Evolutionary conservation across 2,113 vertebrate species (phyloP).

Genomic region (Pelodiscus sinensis): DNA sequence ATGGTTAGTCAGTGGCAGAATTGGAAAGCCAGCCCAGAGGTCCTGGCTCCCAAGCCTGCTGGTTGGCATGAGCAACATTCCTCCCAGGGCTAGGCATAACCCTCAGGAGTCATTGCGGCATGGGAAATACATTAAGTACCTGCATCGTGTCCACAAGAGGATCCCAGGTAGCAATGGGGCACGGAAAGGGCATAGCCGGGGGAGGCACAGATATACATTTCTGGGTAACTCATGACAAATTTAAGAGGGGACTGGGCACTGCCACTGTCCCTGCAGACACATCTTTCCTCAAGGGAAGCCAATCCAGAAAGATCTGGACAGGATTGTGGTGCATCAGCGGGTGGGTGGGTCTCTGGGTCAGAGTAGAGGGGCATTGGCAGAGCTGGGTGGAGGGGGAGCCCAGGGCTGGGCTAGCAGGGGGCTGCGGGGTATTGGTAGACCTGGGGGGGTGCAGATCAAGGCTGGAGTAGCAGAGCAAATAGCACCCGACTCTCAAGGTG

Average conservation of each 20-base stretch:
- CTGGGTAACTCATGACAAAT: not conserved
- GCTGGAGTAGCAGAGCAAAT: too few relatives aligned
- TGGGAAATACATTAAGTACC: not conserved
- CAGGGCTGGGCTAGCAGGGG: not conserved
- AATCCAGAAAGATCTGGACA: not conserved
- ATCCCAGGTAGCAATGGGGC: not conserved
- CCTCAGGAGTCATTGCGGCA: not conserved
- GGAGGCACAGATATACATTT: not conserved
- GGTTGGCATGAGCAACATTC: not conserved
- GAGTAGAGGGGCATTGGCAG: not conserved
- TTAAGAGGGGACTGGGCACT: not conserved
- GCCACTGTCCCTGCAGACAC: not conserved
- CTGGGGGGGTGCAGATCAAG: too few relatives aligned
- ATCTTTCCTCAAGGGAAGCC: not conserved
- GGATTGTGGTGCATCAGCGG: not conserved
- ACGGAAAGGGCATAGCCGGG: not conserved
- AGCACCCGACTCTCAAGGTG: not conserved
- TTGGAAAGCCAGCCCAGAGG: fast-evolving
- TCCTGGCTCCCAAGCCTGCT: not conserved
- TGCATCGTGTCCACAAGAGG: not conserved
- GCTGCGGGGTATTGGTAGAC: not conserved
- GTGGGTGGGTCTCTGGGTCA: not conserved
- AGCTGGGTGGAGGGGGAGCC: not conserved
- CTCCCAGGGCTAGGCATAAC: not conserved
- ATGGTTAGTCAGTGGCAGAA: not conserved